Percentiles rank a stretch among this genome's conserved stretches.
Conservation (phyloP, 1,140 invertebrate genomes). For the Lordiphosa collinella region DNA sequence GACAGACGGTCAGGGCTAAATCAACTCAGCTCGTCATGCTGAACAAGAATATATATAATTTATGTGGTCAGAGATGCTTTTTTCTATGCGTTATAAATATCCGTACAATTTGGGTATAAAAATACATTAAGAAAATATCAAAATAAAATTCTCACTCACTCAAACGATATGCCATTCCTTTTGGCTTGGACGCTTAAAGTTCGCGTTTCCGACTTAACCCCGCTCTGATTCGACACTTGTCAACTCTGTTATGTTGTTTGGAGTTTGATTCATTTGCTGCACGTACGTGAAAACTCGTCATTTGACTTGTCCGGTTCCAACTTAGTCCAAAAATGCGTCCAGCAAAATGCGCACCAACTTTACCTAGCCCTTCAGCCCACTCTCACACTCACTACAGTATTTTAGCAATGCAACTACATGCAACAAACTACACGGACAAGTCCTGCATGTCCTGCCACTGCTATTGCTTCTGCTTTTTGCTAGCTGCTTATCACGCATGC, state of each 20-base stretch:
- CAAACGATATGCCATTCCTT: too few species aligned
- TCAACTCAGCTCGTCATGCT: too few species aligned
- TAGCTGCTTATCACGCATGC: conserved; percentile 71
- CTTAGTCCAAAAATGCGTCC: conserved; percentile 10
- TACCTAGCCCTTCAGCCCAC: neutral
- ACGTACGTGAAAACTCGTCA: conserved; percentile 6
- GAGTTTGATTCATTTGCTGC: conserved; percentile 11
- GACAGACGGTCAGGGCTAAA: too few species aligned
- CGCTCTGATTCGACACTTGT: too few species aligned
- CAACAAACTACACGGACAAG: conserved; percentile 43
- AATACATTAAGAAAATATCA: too few species aligned
- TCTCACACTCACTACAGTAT: conserved; percentile 4
- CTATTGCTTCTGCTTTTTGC: conserved; percentile 41
- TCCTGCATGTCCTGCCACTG: conserved; percentile 37
- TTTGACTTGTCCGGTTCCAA: conserved; percentile 8
- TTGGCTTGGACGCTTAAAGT: too few species aligned
- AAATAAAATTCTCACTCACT: too few species aligned
- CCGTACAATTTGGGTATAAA: too few species aligned
- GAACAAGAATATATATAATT: too few species aligned
- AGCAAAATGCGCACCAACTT: neutral
- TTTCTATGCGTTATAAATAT: too few species aligned
- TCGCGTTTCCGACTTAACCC: too few species aligned
- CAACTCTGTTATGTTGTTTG: neutral
- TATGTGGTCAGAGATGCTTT: too few species aligned
- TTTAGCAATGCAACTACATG: conserved; percentile 43